These are phyloP conservation scores for Anisognathus igniventris DNA, from an alignment of 2,797 vertebrate genomes.

Conservation along the genomic window DNA sequence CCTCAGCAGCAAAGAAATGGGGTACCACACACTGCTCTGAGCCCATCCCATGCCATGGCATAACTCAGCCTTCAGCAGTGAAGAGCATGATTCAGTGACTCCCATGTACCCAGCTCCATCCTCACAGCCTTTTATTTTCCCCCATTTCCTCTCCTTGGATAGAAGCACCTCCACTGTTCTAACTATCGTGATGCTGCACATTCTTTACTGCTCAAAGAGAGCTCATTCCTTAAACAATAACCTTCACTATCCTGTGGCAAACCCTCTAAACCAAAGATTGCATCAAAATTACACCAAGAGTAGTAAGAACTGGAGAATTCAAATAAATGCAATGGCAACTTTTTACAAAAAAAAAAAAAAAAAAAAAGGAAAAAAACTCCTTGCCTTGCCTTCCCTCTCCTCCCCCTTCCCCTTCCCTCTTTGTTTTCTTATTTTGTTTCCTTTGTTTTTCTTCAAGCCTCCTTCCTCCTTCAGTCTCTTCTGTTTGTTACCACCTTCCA, in stretches of 20 bases:
- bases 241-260: not conserved
- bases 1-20: not conserved
- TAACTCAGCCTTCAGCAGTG: not conserved
- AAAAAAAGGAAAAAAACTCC: not conserved
- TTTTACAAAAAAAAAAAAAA: not conserved
- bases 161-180: not conserved
- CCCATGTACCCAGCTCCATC: not conserved
- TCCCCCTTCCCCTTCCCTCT: not conserved
- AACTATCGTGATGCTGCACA: not conserved
- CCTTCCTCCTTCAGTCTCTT: not conserved
- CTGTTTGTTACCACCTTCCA: not conserved
- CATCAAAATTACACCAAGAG: not conserved
- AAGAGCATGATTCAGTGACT: not conserved
- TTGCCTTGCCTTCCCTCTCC: not conserved
- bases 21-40: not conserved
- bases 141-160: not conserved
- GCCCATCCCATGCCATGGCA: not conserved
- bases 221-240: not conserved
- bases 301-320: not conserved
- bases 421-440: not conserved
- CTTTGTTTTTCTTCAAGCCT: not conserved
- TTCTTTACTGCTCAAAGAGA: not conserved
- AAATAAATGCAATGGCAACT: not conserved
- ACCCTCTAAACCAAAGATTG: not conserved
- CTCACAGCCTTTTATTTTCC: not conserved